These are phyloP conservation scores for Adrianichthys oophorus DNA, from an alignment of 2,797 vertebrate genomes.

Conservation along the genomic window DNA sequence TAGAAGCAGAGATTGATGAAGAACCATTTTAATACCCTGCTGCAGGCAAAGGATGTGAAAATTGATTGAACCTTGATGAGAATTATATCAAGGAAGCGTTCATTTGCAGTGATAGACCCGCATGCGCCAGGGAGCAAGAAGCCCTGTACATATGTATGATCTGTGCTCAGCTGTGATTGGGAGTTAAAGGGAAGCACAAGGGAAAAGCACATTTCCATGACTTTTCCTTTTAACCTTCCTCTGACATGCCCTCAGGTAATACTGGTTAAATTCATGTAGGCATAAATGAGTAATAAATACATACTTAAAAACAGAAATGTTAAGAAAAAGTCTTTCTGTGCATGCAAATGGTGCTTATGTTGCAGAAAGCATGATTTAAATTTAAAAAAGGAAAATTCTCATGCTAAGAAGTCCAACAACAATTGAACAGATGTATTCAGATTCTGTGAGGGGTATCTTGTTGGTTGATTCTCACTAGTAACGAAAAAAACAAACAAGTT, in stretches of 20 bases:
- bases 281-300: conserved; percentile 46
- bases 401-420: too few species aligned
- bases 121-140: conserved; percentile 38
- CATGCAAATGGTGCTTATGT: background rate
- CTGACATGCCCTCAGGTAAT: conserved; percentile 54
- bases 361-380: conserved; percentile 2
- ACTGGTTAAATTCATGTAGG: conserved; percentile 29
- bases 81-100: conserved; percentile 68
- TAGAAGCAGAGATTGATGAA: conserved; percentile 57
- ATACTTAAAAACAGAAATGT: conserved; percentile 19
- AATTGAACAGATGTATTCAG: too few species aligned
- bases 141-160: conserved; percentile 67
- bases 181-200: conserved; percentile 53
- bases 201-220: conserved; percentile 45
- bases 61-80: conserved; percentile 75
- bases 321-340: conserved; percentile 8
- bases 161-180: conserved; percentile 60
- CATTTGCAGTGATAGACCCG: conserved; percentile 61
- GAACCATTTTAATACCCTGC: conserved; percentile 68
- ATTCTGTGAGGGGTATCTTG: too few species aligned
- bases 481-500: too few species aligned
- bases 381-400: background rate
- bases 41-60: conserved; percentile 69
- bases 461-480: too few species aligned
- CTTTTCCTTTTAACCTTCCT: conserved; percentile 49